These are phyloP conservation scores for Oreonectes daqikongensis DNA, from an alignment of 2,797 vertebrate species.

Conservation along the genomic window DNA sequence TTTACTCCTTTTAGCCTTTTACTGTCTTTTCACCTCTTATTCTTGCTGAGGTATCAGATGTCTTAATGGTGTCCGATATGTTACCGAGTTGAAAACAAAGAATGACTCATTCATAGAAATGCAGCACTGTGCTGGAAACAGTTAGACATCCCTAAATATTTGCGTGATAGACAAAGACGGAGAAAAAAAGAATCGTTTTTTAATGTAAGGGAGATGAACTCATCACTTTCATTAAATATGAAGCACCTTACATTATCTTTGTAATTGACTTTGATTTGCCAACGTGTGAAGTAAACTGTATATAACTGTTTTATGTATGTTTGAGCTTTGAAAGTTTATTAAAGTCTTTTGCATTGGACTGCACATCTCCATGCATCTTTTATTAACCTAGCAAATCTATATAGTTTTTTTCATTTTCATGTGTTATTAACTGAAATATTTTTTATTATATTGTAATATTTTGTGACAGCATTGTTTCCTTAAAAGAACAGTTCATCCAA, in stretches of 20 bases:
- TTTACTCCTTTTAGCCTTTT: constrained; percentile 70
- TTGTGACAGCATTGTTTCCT: background rate
- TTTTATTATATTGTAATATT: background rate
- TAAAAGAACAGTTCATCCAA: background rate
- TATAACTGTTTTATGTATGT: constrained; percentile 84
- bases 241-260: constrained; percentile 85
- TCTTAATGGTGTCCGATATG: constrained; percentile 80
- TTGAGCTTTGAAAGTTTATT: constrained; percentile 85
- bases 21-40: constrained; percentile 67
- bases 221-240: constrained; percentile 81
- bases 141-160: constrained; percentile 78
- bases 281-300: constrained; percentile 81
- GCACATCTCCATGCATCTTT: constrained; percentile 76
- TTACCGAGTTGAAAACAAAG: constrained; percentile 76
- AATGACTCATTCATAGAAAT: constrained; percentile 76
- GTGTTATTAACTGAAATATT: background rate
- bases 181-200: constrained; percentile 61
- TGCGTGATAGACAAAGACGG: constrained; percentile 63
- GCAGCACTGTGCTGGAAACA: constrained; percentile 78
- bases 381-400: constrained; percentile 60
- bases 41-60: constrained; percentile 73
- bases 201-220: constrained; percentile 71
- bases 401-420: background rate
- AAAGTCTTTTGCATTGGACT: constrained; percentile 87
- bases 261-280: constrained; percentile 82